phyloP scores from a whole-genome alignment of 2,797 vertebrate genomes.

The Stomatorhinus walkeri region DNA sequence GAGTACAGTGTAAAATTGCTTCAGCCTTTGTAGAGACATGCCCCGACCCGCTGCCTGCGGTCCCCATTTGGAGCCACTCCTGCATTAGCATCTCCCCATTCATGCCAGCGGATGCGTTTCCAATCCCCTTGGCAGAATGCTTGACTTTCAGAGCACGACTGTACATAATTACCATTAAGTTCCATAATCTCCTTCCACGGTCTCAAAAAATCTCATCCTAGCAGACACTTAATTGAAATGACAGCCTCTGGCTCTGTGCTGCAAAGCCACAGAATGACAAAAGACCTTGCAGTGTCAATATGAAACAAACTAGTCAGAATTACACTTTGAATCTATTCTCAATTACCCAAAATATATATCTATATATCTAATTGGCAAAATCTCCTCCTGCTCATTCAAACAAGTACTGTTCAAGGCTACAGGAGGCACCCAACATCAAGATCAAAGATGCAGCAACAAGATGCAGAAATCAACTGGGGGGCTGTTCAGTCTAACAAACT shows the following conservation, averaged over 20 bases:
- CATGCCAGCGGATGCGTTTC: slow-evolving; percentile 34
- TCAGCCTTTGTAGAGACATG: not conserved
- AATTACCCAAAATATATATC: not conserved
- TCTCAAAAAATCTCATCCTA: slow-evolving; percentile 28
- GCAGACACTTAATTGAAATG: not conserved
- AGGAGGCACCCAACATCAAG: not conserved
- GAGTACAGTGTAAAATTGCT: not conserved
- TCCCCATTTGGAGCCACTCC: not conserved
- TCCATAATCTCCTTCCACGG: slow-evolving; percentile 29
- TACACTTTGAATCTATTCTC: not conserved
- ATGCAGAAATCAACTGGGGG: not conserved
- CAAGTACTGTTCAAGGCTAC: not conserved
- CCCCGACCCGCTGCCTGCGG: not conserved
- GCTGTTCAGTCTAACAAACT: not conserved
- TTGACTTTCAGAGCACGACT: slow-evolving; percentile 45
- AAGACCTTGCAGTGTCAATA: not conserved
- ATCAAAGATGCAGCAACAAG: not conserved
- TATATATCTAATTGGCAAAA: not conserved
- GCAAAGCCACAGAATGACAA: not conserved
- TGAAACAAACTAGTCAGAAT: not conserved
- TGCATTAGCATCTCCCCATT: slow-evolving; percentile 21
- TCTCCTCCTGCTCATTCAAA: not conserved
- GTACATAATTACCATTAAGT: slow-evolving; percentile 40
- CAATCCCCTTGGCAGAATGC: slow-evolving; percentile 36
- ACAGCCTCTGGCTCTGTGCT: not conserved